Evolutionary conservation across 1,140 invertebrate genomes (phyloP).

Genomic region (Elymnias hypermnestra): DNA sequence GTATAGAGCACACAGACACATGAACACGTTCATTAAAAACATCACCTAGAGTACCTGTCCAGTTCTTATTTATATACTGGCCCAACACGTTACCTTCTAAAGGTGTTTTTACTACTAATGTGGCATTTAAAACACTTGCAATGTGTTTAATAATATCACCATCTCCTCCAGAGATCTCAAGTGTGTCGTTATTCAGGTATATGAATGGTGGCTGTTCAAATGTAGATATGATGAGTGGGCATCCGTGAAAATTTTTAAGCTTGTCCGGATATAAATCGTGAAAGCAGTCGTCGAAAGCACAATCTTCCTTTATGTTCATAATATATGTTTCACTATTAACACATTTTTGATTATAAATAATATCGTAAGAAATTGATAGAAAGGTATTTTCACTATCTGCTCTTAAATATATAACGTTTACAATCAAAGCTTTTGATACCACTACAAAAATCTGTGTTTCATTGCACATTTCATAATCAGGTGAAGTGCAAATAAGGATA

Average conservation of each 20-base stretch:
- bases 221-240: conserved; percentile 40
- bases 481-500: conserved; percentile 35
- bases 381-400: conserved; percentile 13
- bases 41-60: conserved; percentile 51
- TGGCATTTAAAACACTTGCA: conserved; percentile 37
- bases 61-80: conserved; percentile 36
- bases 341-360: conserved; percentile 35
- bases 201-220: conserved; percentile 51
- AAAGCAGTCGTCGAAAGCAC: conserved; percentile 33
- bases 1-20: conserved; percentile 37
- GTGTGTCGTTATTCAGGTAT: conserved; percentile 32
- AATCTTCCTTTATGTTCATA: conserved; percentile 22
- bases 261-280: conserved; percentile 32
- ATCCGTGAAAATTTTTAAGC: conserved; percentile 37
- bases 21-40: conserved; percentile 36
- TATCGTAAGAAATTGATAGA: conserved; percentile 30
- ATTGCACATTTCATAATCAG: conserved; percentile 28
- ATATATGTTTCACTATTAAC: conserved; percentile 23
- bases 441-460: conserved; percentile 34
- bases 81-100: conserved; percentile 30
- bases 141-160: conserved; percentile 40
- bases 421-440: conserved; percentile 23
- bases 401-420: conserved; percentile 39
- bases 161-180: conserved; percentile 29
- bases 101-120: conserved; percentile 29